Percentiles rank a stretch among this genome's conserved stretches.
Conservation (phyloP, 2,113 vertebrate genomes). For the Malurus elegans region DNA sequence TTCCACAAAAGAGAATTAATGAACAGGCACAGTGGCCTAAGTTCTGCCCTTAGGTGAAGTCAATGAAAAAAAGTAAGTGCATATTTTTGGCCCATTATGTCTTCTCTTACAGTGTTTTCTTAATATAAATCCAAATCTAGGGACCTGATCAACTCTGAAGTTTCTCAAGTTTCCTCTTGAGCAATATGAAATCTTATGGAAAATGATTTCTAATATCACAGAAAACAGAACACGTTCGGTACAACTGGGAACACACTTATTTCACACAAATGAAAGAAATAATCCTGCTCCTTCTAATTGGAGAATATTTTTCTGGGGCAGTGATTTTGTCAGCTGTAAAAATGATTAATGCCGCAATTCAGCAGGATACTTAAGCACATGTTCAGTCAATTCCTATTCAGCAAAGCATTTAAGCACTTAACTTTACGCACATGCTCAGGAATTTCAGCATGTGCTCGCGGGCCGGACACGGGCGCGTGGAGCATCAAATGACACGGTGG, state of each 20-base stretch:
- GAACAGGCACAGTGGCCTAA: neutral
- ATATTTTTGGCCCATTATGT: slow-evolving; percentile 31
- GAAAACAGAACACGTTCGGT: slow-evolving; percentile 42
- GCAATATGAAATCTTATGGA: slow-evolving; percentile 58
- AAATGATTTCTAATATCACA: slow-evolving; percentile 62
- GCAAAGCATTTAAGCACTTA: slow-evolving; percentile 61
- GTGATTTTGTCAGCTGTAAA: slow-evolving; percentile 68
- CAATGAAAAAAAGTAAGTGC: slow-evolving; percentile 10
- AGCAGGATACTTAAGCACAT: slow-evolving; percentile 67
- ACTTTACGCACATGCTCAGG: slow-evolving; percentile 61
- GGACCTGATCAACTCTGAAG: slow-evolving; percentile 49
- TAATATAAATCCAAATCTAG: slow-evolving; percentile 50
- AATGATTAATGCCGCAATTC: slow-evolving; percentile 66
- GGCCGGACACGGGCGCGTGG: neutral
- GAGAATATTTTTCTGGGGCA: slow-evolving; percentile 69
- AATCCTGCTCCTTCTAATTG: slow-evolving; percentile 62
- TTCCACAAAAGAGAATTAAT: slow-evolving; percentile 45
- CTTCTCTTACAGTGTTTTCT: slow-evolving; percentile 26
- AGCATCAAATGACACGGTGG: neutral
- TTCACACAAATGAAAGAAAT: slow-evolving; percentile 66
- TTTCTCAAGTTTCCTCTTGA: slow-evolving; percentile 58
- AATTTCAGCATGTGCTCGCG: slow-evolving; percentile 41
- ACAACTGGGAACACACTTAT: slow-evolving; percentile 48
- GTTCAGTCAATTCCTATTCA: slow-evolving; percentile 67
- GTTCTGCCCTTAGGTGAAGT: slow-evolving; percentile 50